phyloP scores from a whole-genome alignment of 2,888 invertebrate species.

The Orchesellides sinensis region DNA sequence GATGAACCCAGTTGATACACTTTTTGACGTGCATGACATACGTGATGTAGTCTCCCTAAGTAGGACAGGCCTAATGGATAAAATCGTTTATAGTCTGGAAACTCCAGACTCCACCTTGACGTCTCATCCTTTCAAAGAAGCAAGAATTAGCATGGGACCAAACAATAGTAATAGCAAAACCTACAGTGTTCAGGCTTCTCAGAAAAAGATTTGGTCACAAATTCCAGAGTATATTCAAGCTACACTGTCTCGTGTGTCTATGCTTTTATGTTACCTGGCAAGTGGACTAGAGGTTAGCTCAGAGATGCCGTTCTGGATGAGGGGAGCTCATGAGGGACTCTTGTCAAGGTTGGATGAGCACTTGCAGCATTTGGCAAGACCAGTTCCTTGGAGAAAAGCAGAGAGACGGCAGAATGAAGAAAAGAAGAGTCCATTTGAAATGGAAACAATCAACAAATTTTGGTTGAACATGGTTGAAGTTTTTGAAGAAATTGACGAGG shows the following conservation, averaged over 20 bases:
- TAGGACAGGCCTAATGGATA: constrained; percentile 38
- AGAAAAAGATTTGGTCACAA: constrained; percentile 21
- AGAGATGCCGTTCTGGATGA: constrained; percentile 64
- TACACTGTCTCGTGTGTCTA: constrained; percentile 49
- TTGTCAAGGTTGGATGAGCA: constrained; percentile 63
- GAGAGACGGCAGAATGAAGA: constrained; percentile 34
- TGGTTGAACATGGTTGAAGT: constrained; percentile 64
- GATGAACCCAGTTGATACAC: constrained; percentile 30
- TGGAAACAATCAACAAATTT: constrained; percentile 52
- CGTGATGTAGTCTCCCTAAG: constrained; percentile 62
- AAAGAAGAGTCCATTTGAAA: constrained; percentile 11
- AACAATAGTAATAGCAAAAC: not conserved
- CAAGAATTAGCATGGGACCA: constrained; percentile 17
- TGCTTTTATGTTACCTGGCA: constrained; percentile 61
- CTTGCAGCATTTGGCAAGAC: constrained; percentile 63
- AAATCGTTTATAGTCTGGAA: constrained; percentile 51
- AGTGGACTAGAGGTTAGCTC: constrained; percentile 65
- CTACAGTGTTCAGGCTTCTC: not conserved
- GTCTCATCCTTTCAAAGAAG: constrained; percentile 69
- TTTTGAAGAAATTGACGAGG: constrained; percentile 69
- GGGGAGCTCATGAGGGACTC: constrained; percentile 64
- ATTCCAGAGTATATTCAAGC: constrained; percentile 54
- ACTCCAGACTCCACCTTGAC: constrained; percentile 36
- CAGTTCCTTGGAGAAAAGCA: constrained; percentile 50
- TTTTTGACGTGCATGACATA: constrained; percentile 65